phyloP scores from a whole-genome alignment of 2,888 invertebrate species.

The Patella ulyssiponensis region DNA sequence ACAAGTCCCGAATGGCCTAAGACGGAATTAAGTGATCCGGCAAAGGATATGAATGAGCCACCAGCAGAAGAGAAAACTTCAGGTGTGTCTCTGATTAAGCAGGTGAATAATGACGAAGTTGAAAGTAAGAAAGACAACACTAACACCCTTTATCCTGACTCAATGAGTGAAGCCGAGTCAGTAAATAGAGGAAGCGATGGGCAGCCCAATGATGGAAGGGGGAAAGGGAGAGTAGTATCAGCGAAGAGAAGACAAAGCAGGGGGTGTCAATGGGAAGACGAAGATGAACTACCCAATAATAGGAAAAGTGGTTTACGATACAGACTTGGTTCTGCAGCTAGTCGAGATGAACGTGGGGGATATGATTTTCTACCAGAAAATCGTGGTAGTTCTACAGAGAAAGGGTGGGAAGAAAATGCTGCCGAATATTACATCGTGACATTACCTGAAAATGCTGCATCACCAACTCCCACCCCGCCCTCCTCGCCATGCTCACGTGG shows the following conservation, averaged over 20 bases:
- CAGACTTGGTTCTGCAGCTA: neutral
- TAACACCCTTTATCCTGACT: neutral
- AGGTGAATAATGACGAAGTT: neutral
- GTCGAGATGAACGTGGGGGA: neutral
- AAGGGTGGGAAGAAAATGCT: neutral
- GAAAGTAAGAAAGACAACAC: neutral
- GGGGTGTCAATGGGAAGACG: slow-evolving; percentile 1
- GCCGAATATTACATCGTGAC: neutral
- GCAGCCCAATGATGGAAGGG: neutral
- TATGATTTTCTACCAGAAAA: neutral
- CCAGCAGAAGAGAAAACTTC: neutral
- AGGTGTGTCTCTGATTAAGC: neutral
- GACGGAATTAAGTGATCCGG: too few relatives aligned
- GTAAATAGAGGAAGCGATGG: neutral
- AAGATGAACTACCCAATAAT: neutral
- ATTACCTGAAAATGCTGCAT: neutral
- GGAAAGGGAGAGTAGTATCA: neutral
- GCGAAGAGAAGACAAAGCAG: neutral
- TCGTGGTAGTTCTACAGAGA: neutral
- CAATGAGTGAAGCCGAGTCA: neutral
- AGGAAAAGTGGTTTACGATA: neutral
- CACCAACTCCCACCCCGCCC: neutral
- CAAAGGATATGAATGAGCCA: neutral
- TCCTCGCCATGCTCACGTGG: neutral
- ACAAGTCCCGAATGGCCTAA: too few relatives aligned